phyloP scores from a whole-genome alignment of 2,888 invertebrate genomes.

The Latrodectus elegans region DNA sequence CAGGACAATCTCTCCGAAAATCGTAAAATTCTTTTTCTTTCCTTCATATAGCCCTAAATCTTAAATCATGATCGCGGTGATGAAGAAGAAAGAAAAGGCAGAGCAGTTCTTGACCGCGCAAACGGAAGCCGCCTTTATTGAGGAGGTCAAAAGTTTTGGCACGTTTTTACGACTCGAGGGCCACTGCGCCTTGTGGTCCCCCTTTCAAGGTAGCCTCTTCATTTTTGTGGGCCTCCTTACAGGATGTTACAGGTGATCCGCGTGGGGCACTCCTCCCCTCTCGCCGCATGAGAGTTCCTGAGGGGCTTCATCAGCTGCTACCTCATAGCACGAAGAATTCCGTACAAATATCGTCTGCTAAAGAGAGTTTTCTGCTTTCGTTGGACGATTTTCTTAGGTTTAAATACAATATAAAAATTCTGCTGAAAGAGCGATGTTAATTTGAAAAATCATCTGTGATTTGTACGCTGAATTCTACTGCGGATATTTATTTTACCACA shows the following conservation, averaged over 20 bases:
- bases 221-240: constrained; percentile 17
- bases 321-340: too few relatives aligned
- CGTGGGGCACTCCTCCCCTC: neutral
- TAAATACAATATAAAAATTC: too few relatives aligned
- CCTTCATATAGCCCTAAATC: neutral
- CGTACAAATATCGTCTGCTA: too few relatives aligned
- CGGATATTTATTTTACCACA: too few relatives aligned
- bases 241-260: constrained; percentile 32
- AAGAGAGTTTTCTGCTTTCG: too few relatives aligned
- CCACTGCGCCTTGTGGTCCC: neutral
- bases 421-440: too few relatives aligned
- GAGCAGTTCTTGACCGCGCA: constrained; percentile 32
- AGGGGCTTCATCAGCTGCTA: too few relatives aligned
- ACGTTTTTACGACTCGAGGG: constrained; percentile 49
- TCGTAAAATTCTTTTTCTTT: constrained; percentile 34
- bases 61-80: constrained; percentile 25
- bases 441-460: too few relatives aligned
- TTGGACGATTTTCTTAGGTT: too few relatives aligned
- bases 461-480: too few relatives aligned
- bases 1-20: constrained; percentile 24
- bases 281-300: neutral
- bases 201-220: neutral
- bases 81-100: neutral
- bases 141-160: constrained; percentile 35
- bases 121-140: constrained; percentile 55